Evolutionary conservation across 2,888 invertebrate species (phyloP), one percentile per base, ranked within the genome.

Genomic region (Meghimatium bilineatum): DNA sequence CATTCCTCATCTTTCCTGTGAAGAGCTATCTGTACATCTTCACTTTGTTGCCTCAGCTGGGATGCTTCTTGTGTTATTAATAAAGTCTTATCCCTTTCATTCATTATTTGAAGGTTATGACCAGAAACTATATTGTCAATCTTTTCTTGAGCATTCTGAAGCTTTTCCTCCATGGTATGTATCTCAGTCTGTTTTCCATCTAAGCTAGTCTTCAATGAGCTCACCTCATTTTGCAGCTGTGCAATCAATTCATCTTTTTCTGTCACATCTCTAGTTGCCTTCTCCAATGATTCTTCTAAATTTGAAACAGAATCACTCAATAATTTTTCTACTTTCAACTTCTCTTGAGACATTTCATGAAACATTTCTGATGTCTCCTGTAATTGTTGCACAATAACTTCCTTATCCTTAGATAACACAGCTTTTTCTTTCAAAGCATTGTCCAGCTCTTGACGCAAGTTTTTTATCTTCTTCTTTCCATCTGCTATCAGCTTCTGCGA

Each of bases 261-360:
- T 32, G 74, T 17, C 17, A 74, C 1, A 29, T 83, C 74, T 80
- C 49, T 80, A 26, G 78, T 49, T 29, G 74, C 32, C 44, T 63
- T 75, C 38, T 66, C 75, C 32, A 74, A n/a, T 34, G 74, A 26
- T 74, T 72, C 74, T 44, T 83, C 74, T 49, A 83, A 74, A 2
- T 78, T 63, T 36, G 77, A 60, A 26, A 83, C 32, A 74, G 63
- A 72, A 3, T 83, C 83, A 56, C 56, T 36, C 56, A 82, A 36
- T 2, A 67, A 71, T n/a, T 83, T 71, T 26, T 83, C 79, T 38
- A 80, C 52, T 63, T 72, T 85, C n/a, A 49, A 5, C n/a, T 80
- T 83, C 32, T 80, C 71, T 23, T 85, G 77, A n/a, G 80, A 80
- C 69, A 85, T 71, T 63, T 80, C 76, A 44, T 80, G 80, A 60